Evolutionary conservation across 2,888 invertebrate species (phyloP).

Genomic region (Formica aserva): DNA sequence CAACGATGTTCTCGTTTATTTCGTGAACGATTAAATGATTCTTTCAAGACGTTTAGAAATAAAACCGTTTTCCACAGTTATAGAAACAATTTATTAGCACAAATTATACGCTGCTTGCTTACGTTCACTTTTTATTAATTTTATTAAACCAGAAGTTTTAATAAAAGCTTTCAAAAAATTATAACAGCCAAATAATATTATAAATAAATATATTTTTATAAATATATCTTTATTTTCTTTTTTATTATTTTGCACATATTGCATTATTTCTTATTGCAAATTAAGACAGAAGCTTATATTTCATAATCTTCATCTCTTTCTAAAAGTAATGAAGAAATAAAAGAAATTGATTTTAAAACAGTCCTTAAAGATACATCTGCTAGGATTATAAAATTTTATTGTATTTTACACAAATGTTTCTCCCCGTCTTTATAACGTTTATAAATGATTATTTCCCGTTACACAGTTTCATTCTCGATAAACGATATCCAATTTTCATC

Average conservation of each 20-base stretch:
- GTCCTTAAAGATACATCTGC: neutral
- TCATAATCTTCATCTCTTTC: neutral
- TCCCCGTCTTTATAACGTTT: neutral
- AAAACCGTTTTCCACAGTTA: neutral
- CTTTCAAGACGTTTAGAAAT: conserved; percentile 6
- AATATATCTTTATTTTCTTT: neutral
- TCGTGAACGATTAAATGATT: conserved; percentile 34
- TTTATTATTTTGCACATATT: neutral
- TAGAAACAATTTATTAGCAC: no score
- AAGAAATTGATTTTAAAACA: neutral
- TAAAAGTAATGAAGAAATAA: neutral
- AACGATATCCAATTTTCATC: conserved; percentile 6
- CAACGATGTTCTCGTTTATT: conserved; percentile 30
- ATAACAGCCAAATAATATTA: neutral
- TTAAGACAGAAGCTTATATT: neutral
- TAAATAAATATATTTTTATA: neutral
- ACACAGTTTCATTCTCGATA: conserved; percentile 8
- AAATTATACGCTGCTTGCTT: neutral
- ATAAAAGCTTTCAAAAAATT: neutral
- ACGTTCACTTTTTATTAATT: neutral
- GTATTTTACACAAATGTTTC: neutral
- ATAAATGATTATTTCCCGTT: neutral
- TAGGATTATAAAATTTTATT: neutral
- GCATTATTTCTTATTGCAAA: neutral
- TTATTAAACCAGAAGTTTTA: neutral